Evolutionary conservation across 2,113 vertebrate genomes (phyloP), one percentile per base, ranked within the genome.

Genomic region (Oreocharis arfaki): DNA sequence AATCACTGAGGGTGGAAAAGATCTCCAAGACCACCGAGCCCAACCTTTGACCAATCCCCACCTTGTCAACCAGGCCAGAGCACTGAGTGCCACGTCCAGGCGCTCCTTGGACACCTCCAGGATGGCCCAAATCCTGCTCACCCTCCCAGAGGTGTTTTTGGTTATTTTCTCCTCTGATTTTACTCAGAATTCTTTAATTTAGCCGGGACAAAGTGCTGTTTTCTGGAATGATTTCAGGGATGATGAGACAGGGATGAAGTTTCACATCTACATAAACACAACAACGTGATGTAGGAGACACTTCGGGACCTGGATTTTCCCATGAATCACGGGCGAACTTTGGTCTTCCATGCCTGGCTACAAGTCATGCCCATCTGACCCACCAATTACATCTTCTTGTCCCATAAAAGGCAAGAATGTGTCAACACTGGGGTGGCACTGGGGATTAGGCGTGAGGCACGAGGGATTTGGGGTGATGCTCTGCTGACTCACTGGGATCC

Each of bases 381-480:
- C 61, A 16, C 13, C 93, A 94, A 94, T 95, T 94, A 92, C 32
- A 10, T 41, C 65, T 94, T 56, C 92, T 87, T 7, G 67, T 73
- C 88, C 52, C 50, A 65, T 76, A 53, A 93, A 93, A 73, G 61
- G 70, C 63, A 69, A 73, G 75, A 60, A 90, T 88, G 96, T 94
- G 92, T 95, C 96, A 96, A 59, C 82, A 37, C 18, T 0, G 11
- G 87, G 78, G 28, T 93, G 74, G 44, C 55, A 67, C 18, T 2
- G 9, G 44, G 96, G 87, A 91, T 94, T 85, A 90, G 74, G 39
- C 0, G 2, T 52, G 52, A 84, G 56, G 87, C 35, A 42, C 30
- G 16, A 71, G 6, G 39, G 95, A 90, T 93, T 85, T 75, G 52
- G 37, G 22, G 53, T 85, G 85, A 84, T 93, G 93, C 61, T 85